Conservation (phyloP, 1,140 invertebrate genomes). For the Oryctes rhinoceros region DNA sequence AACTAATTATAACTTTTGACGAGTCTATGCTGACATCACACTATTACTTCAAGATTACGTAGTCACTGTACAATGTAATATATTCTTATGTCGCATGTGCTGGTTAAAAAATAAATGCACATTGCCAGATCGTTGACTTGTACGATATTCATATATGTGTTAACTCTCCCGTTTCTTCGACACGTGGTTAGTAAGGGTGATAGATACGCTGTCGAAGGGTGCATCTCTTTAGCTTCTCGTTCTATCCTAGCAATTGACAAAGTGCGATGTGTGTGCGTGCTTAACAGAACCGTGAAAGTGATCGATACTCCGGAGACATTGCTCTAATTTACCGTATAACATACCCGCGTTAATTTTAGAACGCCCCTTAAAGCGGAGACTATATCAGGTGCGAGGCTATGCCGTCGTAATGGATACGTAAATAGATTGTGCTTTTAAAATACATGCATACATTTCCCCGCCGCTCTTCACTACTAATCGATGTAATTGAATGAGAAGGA, state of each 20-base stretch:
- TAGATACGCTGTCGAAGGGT: background rate
- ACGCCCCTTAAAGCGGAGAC: background rate
- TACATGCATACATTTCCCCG: background rate
- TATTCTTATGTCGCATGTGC: too few species aligned
- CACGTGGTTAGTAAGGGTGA: background rate
- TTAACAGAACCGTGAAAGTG: background rate
- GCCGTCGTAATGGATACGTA: background rate
- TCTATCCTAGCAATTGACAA: background rate
- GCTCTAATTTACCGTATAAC: conserved; percentile 12
- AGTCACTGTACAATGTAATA: too few species aligned
- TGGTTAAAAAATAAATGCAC: too few species aligned
- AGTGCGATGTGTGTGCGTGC: background rate
- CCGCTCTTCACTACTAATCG: background rate
- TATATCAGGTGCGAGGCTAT: background rate
- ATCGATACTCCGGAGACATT: conserved; percentile 12
- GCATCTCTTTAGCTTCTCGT: background rate
- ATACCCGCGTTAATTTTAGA: background rate
- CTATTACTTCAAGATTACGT: too few species aligned
- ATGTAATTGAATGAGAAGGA: background rate
- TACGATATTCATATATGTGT: too few species aligned
- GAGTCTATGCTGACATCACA: too few species aligned
- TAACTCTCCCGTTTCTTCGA: too few species aligned
- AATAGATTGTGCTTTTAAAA: background rate
- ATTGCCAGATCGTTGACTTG: too few species aligned
- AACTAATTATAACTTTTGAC: too few species aligned